A percentile compares a stretch with the other conserved stretches of the same genome.
These are phyloP conservation scores for Xyrichtys novacula DNA, from an alignment of 2,797 vertebrate species.

Conservation along the genomic window DNA sequence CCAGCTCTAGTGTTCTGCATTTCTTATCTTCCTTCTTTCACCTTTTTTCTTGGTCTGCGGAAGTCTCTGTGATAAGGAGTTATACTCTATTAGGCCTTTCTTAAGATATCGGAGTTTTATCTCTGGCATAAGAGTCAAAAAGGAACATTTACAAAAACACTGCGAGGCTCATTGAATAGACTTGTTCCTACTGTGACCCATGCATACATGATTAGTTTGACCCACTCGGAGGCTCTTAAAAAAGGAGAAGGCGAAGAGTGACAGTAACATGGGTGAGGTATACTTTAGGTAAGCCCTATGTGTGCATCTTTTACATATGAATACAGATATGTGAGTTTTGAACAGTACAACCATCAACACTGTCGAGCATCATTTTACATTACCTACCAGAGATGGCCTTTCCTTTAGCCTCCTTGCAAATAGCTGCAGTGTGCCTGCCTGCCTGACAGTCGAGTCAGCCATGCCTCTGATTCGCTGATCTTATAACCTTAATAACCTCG, in stretches of 20 bases:
- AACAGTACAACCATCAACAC: too few species aligned
- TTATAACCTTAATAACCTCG: too few species aligned
- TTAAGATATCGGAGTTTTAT: constrained; percentile 7
- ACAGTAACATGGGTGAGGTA: not conserved
- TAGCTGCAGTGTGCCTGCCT: too few species aligned
- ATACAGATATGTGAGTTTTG: too few species aligned
- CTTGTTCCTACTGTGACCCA: not conserved
- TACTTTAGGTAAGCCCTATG: not conserved
- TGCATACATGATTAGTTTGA: constrained; percentile 14
- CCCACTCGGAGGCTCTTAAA: too few species aligned
- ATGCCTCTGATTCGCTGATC: too few species aligned
- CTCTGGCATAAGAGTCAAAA: not conserved
- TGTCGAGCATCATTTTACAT: too few species aligned
- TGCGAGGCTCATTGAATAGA: not conserved
- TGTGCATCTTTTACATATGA: too few species aligned
- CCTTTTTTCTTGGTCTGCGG: not conserved
- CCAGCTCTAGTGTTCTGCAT: not conserved
- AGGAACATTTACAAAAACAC: constrained; percentile 2
- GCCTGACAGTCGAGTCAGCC: too few species aligned
- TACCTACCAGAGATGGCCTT: too few species aligned
- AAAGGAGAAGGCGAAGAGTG: not conserved
- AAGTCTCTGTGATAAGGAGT: not conserved
- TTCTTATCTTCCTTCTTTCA: constrained; percentile 9
- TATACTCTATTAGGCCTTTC: constrained; percentile 3
- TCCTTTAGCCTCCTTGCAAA: too few species aligned